phyloP scores from a whole-genome alignment of 1,140 invertebrate species.

The Anoplolepis gracilipes region DNA sequence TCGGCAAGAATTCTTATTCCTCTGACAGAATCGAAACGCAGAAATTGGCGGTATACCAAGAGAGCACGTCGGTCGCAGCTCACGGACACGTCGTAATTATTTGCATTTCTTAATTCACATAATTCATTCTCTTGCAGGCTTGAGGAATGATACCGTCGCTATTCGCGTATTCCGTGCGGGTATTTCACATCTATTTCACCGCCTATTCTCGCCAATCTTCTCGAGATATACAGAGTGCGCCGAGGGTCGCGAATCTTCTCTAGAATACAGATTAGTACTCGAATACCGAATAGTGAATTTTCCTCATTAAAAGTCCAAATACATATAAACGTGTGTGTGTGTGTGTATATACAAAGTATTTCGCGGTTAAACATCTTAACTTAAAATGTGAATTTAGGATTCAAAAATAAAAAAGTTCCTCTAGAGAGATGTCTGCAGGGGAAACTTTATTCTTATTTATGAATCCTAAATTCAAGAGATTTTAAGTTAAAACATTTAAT shows the following conservation, averaged over 20 bases:
- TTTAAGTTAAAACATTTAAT: not conserved
- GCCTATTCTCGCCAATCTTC: constrained; percentile 6
- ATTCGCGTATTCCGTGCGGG: constrained; percentile 35
- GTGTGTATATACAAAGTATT: not conserved
- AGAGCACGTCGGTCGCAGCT: not conserved
- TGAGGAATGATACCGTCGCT: not conserved
- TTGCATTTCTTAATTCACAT: constrained; percentile 57
- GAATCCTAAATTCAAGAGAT: not conserved
- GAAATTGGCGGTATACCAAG: not conserved
- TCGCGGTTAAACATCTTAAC: not conserved
- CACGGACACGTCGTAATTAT: constrained; percentile 51
- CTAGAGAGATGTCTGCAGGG: not conserved
- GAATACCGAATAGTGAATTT: constrained; percentile 31
- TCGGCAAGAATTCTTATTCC: constrained; percentile 12
- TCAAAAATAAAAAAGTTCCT: not conserved
- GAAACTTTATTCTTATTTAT: not conserved
- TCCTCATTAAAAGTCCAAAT: constrained; percentile 25
- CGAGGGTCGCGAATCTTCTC: not conserved
- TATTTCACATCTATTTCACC: constrained; percentile 33
- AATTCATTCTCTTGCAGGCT: constrained; percentile 25
- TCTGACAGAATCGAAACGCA: not conserved
- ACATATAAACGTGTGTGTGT: not conserved
- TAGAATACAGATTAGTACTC: constrained; percentile 13
- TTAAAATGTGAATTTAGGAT: not conserved
- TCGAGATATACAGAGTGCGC: not conserved